Evolutionary conservation across 2,797 vertebrate genomes (phyloP).

Genomic region (Fundulus diaphanus): DNA sequence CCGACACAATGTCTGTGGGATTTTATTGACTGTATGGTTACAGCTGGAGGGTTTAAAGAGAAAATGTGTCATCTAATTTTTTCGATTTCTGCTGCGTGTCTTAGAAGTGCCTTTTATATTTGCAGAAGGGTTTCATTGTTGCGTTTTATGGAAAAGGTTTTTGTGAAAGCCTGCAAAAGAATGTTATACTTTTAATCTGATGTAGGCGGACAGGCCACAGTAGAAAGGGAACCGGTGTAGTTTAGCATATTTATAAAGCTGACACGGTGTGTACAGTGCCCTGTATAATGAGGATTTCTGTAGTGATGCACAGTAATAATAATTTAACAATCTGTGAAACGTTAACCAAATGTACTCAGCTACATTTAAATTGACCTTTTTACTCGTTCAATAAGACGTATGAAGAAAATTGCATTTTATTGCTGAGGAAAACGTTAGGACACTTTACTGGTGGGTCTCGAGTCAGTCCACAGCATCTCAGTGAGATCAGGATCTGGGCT

Average conservation of each 20-base stretch:
- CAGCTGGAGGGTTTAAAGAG: background rate
- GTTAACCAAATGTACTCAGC: background rate
- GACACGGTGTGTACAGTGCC: background rate
- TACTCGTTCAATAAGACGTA: background rate
- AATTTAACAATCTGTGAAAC: background rate
- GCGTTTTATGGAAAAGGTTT: background rate
- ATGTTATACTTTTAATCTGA: conserved; percentile 9
- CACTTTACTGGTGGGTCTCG: background rate
- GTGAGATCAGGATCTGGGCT: background rate
- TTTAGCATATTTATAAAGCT: conserved; percentile 8
- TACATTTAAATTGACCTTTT: background rate
- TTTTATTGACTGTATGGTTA: conserved; percentile 2
- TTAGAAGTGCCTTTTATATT: conserved; percentile 8
- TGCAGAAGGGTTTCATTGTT: background rate
- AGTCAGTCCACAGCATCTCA: background rate
- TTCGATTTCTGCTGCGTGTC: conserved; percentile 8
- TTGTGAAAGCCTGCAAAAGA: conserved; percentile 2
- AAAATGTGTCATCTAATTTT: background rate
- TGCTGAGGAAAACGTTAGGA: background rate
- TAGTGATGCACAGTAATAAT: conserved; percentile 1
- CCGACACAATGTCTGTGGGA: conserved; percentile 8
- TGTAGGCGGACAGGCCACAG: background rate
- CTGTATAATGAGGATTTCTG: conserved; percentile 26
- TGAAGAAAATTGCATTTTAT: background rate
- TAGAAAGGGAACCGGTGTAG: background rate